Percentiles rank a stretch among this genome's conserved stretches.
These are phyloP conservation scores for Callopanchax toddi DNA, from an alignment of 2,113 vertebrate species.

Conservation along the genomic window DNA sequence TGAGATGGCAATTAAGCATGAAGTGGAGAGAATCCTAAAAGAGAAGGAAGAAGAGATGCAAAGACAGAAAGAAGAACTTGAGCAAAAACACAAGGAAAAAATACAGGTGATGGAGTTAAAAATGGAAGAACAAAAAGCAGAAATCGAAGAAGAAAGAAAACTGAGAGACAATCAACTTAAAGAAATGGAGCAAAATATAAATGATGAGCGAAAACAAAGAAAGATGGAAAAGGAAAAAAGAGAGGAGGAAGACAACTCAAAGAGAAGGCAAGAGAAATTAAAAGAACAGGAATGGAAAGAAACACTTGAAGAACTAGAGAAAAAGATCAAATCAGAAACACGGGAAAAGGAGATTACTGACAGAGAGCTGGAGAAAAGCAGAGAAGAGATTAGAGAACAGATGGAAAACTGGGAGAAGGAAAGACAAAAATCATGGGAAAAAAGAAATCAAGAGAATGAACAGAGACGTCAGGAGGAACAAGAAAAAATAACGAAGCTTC, in stretches of 20 bases:
- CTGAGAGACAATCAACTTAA: not conserved
- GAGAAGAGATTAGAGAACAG: not conserved
- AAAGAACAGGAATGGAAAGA: conserved; percentile 8
- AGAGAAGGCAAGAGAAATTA: conserved; percentile 26
- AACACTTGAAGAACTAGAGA: too few relatives aligned
- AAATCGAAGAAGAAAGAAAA: not conserved
- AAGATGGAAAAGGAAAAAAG: not conserved
- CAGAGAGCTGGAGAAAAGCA: not conserved
- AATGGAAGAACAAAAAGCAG: conserved; percentile 15
- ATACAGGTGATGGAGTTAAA: too few relatives aligned
- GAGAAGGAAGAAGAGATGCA: conserved; percentile 40
- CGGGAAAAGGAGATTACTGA: too few relatives aligned
- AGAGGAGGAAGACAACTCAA: conserved; percentile 12
- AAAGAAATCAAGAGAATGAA: conserved; percentile 3
- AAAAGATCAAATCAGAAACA: too few relatives aligned
- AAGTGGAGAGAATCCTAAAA: conserved; percentile 35
- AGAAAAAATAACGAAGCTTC: not conserved
- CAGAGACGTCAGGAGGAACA: conserved; percentile 4
- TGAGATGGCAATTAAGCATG: conserved; percentile 25
- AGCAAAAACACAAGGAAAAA: too few relatives aligned
- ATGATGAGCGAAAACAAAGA: not conserved
- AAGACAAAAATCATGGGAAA: conserved; percentile 7
- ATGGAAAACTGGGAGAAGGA: conserved; percentile 28
- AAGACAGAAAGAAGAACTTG: conserved; percentile 16
- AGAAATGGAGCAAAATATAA: not conserved